Evolutionary conservation across 2,113 vertebrate genomes (phyloP).

Genomic region (Anoplopoma fimbria): DNA sequence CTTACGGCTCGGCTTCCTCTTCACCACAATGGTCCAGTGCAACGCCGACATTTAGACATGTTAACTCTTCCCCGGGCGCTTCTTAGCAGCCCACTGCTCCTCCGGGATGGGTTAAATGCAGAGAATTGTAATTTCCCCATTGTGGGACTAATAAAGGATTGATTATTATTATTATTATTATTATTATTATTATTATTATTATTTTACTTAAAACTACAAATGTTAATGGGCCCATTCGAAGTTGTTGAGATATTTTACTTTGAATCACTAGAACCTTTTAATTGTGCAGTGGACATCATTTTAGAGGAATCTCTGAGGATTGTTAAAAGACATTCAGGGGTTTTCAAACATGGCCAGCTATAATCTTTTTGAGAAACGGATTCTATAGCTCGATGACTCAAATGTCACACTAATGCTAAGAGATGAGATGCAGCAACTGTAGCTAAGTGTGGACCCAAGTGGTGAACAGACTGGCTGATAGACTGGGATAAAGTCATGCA

Average conservation of each 20-base stretch:
- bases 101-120: no score
- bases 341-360: not conserved
- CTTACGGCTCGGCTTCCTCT: not conserved
- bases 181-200: no score
- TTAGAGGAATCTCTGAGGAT: not conserved
- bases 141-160: no score
- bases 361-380: not conserved
- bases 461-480: not conserved
- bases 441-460: not conserved
- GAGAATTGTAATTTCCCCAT: no score
- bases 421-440: not conserved
- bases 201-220: no score
- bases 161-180: no score
- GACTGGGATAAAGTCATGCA: not conserved
- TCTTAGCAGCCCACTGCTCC: no score
- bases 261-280: not conserved
- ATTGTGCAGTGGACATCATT: not conserved
- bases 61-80: no score
- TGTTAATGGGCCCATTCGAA: no score
- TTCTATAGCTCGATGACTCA: not conserved
- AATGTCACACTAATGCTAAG: not conserved
- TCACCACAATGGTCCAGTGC: no score
- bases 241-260: not conserved
- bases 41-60: no score
- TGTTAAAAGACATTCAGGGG: not conserved